Evolutionary conservation across 2,888 invertebrate species (phyloP).

Genomic region (Lasioglossum marginatum): DNA sequence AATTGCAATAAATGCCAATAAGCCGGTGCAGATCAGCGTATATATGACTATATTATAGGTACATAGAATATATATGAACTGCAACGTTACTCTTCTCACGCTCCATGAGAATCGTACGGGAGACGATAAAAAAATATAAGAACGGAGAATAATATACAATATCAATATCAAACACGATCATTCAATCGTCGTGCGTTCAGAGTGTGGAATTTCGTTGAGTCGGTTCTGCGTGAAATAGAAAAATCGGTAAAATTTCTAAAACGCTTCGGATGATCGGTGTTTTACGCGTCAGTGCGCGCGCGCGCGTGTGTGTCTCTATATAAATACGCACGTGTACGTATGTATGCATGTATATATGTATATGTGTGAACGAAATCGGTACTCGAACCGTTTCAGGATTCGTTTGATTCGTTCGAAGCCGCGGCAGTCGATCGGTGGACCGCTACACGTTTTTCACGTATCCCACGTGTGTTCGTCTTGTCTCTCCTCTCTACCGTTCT

Average conservation of each 20-base stretch:
- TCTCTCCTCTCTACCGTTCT: neutral
- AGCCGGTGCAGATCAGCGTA: conserved; percentile 58
- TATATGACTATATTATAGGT: conserved; percentile 57
- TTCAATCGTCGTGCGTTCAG: conserved; percentile 16
- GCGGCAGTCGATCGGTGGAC: conserved; percentile 36
- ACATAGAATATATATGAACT: conserved; percentile 61
- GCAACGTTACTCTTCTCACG: conserved; percentile 55
- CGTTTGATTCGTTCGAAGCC: conserved; percentile 13
- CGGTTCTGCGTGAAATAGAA: conserved; percentile 40
- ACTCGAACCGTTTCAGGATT: conserved; percentile 21
- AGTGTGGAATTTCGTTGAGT: conserved; percentile 42
- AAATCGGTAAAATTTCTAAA: conserved; percentile 40
- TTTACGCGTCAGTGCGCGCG: neutral
- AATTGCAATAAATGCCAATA: conserved; percentile 59
- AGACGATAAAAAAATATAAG: conserved; percentile 61
- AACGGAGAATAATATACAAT: conserved; percentile 54
- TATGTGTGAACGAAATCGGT: neutral
- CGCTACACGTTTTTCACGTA: neutral
- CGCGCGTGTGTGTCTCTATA: neutral
- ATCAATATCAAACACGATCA: conserved; percentile 49
- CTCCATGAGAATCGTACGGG: conserved; percentile 55
- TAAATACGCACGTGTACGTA: no score
- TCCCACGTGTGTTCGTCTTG: neutral
- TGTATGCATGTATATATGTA: neutral
- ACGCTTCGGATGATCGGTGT: conserved; percentile 10